Evolutionary conservation across 2,113 vertebrate genomes (phyloP).

Genomic region (Maccullochella peelii): DNA sequence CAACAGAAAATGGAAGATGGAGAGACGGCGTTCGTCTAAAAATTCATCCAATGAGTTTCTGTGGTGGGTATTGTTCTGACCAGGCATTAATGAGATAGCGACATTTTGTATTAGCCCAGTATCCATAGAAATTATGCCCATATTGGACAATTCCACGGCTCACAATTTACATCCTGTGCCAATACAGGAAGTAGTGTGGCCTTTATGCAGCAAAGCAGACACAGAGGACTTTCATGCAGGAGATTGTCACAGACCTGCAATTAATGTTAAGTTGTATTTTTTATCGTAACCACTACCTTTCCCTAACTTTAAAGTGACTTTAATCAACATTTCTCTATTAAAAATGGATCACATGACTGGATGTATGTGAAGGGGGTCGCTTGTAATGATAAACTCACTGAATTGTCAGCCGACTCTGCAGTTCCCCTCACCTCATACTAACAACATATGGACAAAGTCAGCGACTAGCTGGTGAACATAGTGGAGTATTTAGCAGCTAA

Average conservation of each 20-base stretch:
- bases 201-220: neutral
- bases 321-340: too few relatives aligned
- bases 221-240: neutral
- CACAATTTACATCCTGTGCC: neutral
- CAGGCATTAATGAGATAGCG: neutral
- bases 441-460: too few relatives aligned
- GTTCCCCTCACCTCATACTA: too few relatives aligned
- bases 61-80: conserved; percentile 84
- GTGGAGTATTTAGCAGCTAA: neutral
- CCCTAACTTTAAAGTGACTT: too few relatives aligned
- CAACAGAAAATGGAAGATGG: conserved; percentile 89
- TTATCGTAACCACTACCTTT: too few relatives aligned
- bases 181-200: neutral
- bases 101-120: neutral
- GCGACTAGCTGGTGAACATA: neutral
- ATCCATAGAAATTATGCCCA: neutral
- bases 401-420: too few relatives aligned
- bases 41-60: conserved; percentile 93
- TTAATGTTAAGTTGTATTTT: too few relatives aligned
- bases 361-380: too few relatives aligned
- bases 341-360: too few relatives aligned
- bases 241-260: neutral
- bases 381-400: too few relatives aligned
- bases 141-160: neutral
- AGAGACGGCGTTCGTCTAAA: conserved; percentile 92